These are phyloP conservation scores for Dendroctonus valens DNA, from an alignment of 1,140 invertebrate species.

Conservation along the genomic window DNA sequence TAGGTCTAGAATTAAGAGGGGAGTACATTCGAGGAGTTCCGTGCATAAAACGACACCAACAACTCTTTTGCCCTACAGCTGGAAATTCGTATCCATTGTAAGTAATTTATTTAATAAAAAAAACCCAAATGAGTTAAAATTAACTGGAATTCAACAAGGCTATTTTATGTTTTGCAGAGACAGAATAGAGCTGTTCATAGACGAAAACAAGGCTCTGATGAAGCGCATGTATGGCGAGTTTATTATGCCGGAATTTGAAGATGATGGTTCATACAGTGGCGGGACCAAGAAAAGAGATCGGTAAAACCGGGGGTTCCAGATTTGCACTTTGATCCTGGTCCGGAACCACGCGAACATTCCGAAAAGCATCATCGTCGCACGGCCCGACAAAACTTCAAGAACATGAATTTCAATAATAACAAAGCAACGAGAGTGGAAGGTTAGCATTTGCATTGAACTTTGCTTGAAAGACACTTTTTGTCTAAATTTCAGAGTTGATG, in stretches of 20 bases:
- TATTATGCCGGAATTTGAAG: constrained; percentile 58
- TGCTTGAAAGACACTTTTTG: neutral
- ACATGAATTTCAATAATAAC: constrained; percentile 52
- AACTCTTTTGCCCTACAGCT: constrained; percentile 86
- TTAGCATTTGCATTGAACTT: constrained; percentile 35
- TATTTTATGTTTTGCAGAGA: constrained; percentile 60
- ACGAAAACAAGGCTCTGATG: constrained; percentile 91
- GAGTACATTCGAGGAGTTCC: constrained; percentile 82
- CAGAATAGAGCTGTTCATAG: constrained; percentile 85
- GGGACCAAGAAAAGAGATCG: constrained; percentile 55
- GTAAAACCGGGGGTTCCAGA: constrained; percentile 56
- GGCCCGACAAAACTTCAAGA: constrained; percentile 56
- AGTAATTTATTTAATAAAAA: constrained; percentile 53
- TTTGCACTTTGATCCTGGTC: constrained; percentile 51
- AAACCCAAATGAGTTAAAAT: no score
- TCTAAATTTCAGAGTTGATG: constrained; percentile 67
- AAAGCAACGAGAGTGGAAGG: constrained; percentile 61
- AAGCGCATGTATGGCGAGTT: constrained; percentile 91
- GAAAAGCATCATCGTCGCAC: constrained; percentile 51
- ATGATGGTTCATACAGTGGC: constrained; percentile 29
- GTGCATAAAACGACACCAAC: constrained; percentile 83
- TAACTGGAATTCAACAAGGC: constrained; percentile 1
- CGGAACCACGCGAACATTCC: constrained; percentile 40
- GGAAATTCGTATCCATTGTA: constrained; percentile 88
- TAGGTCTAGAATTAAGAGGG: constrained; percentile 80